phyloP scores from a whole-genome alignment of 2,888 invertebrate species.

The Pyrochroa serraticornis region DNA sequence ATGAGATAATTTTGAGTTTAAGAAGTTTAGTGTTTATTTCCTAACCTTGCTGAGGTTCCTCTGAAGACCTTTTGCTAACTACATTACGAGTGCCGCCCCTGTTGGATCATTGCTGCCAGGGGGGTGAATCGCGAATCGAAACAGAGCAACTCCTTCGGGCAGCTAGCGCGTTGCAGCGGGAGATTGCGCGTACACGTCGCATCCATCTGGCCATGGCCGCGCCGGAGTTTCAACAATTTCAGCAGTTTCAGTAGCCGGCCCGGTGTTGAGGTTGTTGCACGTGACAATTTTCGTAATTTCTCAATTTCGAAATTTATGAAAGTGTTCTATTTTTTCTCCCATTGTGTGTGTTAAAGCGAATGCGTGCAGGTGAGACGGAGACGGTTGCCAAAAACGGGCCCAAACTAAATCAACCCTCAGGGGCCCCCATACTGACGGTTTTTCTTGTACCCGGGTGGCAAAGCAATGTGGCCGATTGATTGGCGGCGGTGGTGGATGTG shows the following conservation, averaged over 20 bases:
- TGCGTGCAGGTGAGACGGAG: neutral
- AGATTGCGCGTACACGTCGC: constrained; percentile 29
- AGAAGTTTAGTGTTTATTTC: too few species aligned
- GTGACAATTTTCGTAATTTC: neutral
- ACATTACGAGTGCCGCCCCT: constrained; percentile 5
- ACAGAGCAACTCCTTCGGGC: constrained; percentile 15
- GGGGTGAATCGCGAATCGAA: constrained; percentile 15
- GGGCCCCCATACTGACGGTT: neutral
- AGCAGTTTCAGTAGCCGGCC: constrained; percentile 32
- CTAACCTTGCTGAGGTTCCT: neutral
- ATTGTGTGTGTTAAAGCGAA: neutral
- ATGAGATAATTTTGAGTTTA: too few species aligned
- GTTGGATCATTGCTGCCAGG: neutral
- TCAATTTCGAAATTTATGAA: neutral
- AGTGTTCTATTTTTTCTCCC: neutral
- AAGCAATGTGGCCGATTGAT: too few species aligned
- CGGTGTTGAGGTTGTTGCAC: constrained; percentile 17
- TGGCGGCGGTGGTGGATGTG: too few species aligned
- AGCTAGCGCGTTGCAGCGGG: constrained; percentile 27
- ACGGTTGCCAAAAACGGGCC: neutral
- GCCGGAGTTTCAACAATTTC: constrained; percentile 13
- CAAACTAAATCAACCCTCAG: neutral
- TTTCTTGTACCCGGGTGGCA: too few species aligned
- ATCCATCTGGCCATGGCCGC: constrained; percentile 18
- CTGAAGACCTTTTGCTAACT: neutral